Base-by-base conservation (phyloP, 1,140 invertebrate genomes). In the Bursaphelenchus mucronatus region DNA sequence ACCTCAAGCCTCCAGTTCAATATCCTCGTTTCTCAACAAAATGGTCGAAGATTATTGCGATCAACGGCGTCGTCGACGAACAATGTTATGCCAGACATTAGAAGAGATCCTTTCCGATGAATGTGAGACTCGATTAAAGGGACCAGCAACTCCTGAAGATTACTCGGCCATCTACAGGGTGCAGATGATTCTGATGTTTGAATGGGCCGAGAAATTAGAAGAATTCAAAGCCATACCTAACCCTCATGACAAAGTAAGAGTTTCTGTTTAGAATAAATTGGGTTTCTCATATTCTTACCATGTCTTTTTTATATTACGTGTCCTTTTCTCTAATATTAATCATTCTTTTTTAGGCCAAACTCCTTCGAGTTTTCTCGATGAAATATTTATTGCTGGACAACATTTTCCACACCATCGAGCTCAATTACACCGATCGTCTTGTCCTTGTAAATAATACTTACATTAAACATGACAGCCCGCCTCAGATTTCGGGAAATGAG, bases 341-440 rank as follows among this genome's bases (percentile, higher is more conserved):
- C 30, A 30, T 30, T 5, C 30, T 30, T 30, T 57, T 72, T 15
- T 43, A 73, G 76, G 63, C 75, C 7, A 63, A 64, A 53, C 70
- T 78, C 39, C 62, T 78, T 10, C 63, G 75, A 51, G 56, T 63
- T 8, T 78, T 78, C 51, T 59, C 74, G 4, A 54, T 76, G 17
- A 63, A 68, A 30, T 78, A 72, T 50, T 67, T 78, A 15, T 47
- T 77, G 11, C 54, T 78, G 1, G 76, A 80, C 53, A 79, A 76
- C 62, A 41, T 77, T 40, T 77, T 78, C 50, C 71, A 78, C 55
- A 74, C 76, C 13, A 64, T 80, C 10, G 75, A 78, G 15, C 49
- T 71, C 3, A 68, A 70, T 19, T 68, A 45, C 41, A 53, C 61
- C 11, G 73, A 75, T 59, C 63, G 71, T 49, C 41, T 75, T 21